Percentiles rank a stretch among this genome's conserved stretches.
These are phyloP conservation scores for Leucoraja erinaceus DNA, from an alignment of 2,113 vertebrate species.

Conservation along the genomic window DNA sequence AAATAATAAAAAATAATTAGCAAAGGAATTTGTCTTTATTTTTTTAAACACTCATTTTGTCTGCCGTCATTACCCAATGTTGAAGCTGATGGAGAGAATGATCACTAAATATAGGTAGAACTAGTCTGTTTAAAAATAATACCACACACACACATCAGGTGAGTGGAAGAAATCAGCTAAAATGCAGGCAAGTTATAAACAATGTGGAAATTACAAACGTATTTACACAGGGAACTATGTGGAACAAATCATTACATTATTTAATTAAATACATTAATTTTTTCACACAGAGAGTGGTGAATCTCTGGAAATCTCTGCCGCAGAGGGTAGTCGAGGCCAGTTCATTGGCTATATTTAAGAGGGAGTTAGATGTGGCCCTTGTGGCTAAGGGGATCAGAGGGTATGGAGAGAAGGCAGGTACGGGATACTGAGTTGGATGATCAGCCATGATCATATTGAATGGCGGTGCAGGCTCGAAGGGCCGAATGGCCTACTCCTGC, in stretches of 20 bases:
- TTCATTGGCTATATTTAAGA: too few species aligned
- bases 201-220: neutral
- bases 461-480: too few species aligned
- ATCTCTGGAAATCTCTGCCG: too few species aligned
- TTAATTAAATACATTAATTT: too few species aligned
- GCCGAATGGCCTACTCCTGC: too few species aligned
- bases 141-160: neutral
- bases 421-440: too few species aligned
- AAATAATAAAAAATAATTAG: neutral
- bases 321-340: too few species aligned
- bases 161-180: neutral
- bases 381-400: too few species aligned
- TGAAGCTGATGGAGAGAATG: neutral
- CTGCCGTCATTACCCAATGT: neutral
- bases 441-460: too few species aligned
- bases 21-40: neutral
- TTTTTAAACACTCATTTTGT: neutral
- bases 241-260: neutral
- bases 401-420: too few species aligned
- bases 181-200: neutral
- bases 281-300: too few species aligned
- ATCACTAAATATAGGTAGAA: neutral
- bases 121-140: neutral
- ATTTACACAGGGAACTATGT: neutral
- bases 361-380: too few species aligned